Evolutionary conservation across 2,888 invertebrate genomes (phyloP).

Genomic region (Deilephila elpenor): DNA sequence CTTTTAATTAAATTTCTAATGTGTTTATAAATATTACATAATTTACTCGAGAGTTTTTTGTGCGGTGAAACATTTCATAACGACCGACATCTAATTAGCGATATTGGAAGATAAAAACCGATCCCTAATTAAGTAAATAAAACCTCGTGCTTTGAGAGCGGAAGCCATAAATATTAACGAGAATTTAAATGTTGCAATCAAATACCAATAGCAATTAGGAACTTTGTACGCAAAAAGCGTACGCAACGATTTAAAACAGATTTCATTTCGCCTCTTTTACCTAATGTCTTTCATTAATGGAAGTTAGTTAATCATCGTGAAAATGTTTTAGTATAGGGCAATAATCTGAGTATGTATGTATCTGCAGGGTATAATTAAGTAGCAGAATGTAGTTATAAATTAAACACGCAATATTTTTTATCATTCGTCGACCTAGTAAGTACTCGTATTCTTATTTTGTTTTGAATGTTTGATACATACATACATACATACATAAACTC

Average conservation of each 20-base stretch:
- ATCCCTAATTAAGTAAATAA: slow-evolving; percentile 18
- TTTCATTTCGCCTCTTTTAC: slow-evolving; percentile 29
- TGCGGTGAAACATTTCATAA: background rate
- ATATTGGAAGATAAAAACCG: background rate
- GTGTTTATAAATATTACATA: too few relatives aligned
- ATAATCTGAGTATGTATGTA: slow-evolving; percentile 10
- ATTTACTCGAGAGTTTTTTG: background rate
- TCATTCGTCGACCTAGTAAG: too few relatives aligned
- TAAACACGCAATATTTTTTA: too few relatives aligned
- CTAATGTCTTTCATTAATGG: slow-evolving; percentile 27
- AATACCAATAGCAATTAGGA: slow-evolving; percentile 34
- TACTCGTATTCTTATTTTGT: too few relatives aligned
- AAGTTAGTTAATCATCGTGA: slow-evolving; percentile 15
- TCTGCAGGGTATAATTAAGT: slow-evolving; percentile 14
- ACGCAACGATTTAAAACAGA: slow-evolving; percentile 22
- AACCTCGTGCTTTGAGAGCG: background rate
- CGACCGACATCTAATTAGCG: background rate
- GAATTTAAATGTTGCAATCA: slow-evolving; percentile 33
- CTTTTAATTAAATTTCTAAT: too few relatives aligned
- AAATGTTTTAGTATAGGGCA: slow-evolving; percentile 4
- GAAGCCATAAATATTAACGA: slow-evolving; percentile 33
- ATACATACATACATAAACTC: too few relatives aligned
- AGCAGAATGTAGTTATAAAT: too few relatives aligned
- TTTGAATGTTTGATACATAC: too few relatives aligned
- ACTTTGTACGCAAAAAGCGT: slow-evolving; percentile 18